These are phyloP conservation scores for Euphydryas editha DNA, from an alignment of 2,888 invertebrate genomes.

Conservation along the genomic window DNA sequence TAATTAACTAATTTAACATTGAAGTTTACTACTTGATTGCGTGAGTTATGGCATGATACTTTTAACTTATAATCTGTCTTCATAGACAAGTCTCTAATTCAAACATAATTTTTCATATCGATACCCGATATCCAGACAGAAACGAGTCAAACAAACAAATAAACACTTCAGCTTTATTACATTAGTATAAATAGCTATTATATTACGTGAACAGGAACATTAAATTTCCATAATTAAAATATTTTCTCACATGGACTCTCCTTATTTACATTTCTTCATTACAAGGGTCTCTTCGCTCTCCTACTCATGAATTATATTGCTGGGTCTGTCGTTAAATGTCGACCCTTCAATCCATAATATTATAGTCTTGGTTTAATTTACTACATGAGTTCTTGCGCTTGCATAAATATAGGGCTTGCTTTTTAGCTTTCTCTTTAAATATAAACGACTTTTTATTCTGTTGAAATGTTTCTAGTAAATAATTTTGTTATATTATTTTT, in stretches of 20 bases:
- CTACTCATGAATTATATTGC: slow-evolving; percentile 17
- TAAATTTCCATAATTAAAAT: background rate
- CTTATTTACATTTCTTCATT: slow-evolving; percentile 13
- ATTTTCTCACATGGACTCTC: background rate
- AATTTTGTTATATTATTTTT: too few species aligned
- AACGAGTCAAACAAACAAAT: too few species aligned
- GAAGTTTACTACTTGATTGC: too few species aligned
- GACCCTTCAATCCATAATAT: slow-evolving; percentile 22
- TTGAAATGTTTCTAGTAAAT: background rate
- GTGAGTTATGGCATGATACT: too few species aligned
- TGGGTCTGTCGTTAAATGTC: slow-evolving; percentile 12
- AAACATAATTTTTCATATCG: too few species aligned
- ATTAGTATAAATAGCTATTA: too few species aligned
- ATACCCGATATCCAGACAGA: too few species aligned
- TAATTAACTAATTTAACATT: too few species aligned
- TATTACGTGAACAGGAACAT: background rate
- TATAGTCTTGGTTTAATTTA: slow-evolving; percentile 12
- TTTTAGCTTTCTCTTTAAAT: background rate
- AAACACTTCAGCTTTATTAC: too few species aligned
- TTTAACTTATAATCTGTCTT: too few species aligned
- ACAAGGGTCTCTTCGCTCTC: background rate
- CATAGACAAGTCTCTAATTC: too few species aligned
- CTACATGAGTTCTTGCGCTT: slow-evolving; percentile 7
- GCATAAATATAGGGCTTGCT: background rate
- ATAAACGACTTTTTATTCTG: background rate